Conservation (phyloP, 2,797 vertebrate genomes). For the Muraenolepis orangiensis region DNA sequence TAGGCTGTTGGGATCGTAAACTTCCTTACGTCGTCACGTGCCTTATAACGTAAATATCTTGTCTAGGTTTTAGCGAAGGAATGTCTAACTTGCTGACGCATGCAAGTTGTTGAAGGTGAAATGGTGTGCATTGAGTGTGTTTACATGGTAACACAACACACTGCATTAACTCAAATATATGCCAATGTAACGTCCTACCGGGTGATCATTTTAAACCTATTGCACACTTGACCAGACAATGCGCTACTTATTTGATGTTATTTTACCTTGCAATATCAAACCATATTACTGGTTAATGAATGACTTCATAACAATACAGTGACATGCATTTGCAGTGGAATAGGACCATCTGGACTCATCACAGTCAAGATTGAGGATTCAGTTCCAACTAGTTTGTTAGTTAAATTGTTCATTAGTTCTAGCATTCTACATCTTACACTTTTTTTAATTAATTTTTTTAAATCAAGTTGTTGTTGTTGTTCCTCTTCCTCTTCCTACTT, state of each 20-base stretch:
- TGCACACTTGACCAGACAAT: too few species aligned
- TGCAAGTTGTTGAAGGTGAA: neutral
- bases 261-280: too few species aligned
- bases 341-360: neutral
- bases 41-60: neutral
- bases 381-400: too few species aligned
- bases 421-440: neutral
- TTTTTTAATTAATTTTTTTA: neutral
- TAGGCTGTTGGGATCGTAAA: neutral
- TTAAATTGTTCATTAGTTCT: neutral
- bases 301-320: neutral
- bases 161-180: too few species aligned
- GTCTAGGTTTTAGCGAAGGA: neutral
- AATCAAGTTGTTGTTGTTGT: neutral
- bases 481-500: constrained; percentile 42
- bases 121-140: neutral
- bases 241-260: too few species aligned
- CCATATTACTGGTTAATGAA: neutral
- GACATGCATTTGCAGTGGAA: neutral
- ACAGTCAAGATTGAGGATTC: neutral
- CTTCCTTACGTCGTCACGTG: neutral
- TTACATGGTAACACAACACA: too few species aligned
- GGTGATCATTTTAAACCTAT: too few species aligned
- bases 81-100: neutral
- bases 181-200: too few species aligned